These are phyloP conservation scores for Eupithecia abbreviata DNA, from an alignment of 2,888 invertebrate genomes.

Conservation along the genomic window DNA sequence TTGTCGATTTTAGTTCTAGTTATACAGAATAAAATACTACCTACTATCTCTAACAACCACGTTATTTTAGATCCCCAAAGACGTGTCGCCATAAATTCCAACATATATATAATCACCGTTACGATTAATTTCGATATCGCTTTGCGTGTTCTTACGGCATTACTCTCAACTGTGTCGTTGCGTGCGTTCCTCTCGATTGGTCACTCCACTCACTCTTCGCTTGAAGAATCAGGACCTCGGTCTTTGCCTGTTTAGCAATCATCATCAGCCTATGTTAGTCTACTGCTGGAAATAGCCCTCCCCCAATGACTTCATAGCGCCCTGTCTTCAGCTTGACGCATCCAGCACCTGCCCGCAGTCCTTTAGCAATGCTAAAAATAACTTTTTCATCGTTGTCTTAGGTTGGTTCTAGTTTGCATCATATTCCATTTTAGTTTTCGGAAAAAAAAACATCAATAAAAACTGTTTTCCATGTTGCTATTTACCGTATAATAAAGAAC, in stretches of 20 bases:
- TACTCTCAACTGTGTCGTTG: constrained; percentile 52
- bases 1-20: background rate
- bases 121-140: constrained; percentile 55
- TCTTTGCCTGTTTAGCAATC: constrained; percentile 9
- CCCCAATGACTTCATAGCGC: no score
- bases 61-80: constrained; percentile 29
- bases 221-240: constrained; percentile 50
- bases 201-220: constrained; percentile 47
- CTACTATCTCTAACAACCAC: constrained; percentile 1
- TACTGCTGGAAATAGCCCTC: no score
- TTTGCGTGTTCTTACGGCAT: constrained; percentile 63
- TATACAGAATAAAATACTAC: background rate
- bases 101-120: constrained; percentile 50
- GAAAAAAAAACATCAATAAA: no score
- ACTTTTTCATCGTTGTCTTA: background rate
- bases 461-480: background rate
- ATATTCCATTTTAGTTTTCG: background rate
- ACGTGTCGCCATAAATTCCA: constrained; percentile 34
- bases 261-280: no score
- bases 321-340: no score
- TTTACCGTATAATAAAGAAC: background rate
- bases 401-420: background rate
- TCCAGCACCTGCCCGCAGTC: no score
- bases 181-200: constrained; percentile 68
- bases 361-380: background rate